Base-by-base conservation (phyloP, 2,888 invertebrate species). In the Heliconius aoede region DNA sequence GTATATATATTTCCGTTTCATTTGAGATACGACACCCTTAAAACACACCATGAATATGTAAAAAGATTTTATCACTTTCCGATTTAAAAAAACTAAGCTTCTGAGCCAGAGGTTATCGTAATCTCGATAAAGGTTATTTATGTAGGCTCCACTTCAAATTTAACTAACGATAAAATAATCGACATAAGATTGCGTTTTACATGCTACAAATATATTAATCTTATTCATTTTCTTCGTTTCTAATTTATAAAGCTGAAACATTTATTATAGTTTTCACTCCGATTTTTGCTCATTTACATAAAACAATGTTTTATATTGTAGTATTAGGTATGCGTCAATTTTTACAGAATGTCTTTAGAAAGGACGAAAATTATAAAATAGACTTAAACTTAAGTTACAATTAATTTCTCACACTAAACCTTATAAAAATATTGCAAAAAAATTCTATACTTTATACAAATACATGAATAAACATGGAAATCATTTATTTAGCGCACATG, bases 401-500 rank as follows among this genome's bases (percentile, higher is more conserved):
- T 40, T 40, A 4, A 15, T 40, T 40, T 40, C 40, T 18, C 5
- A 40, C 40, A 40, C 40, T 5, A 18, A 40, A 40, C 15, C n/a
- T n/a, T n/a, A n/a, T n/a, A n/a, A n/a, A n/a, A n/a, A n/a, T n/a
- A n/a, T n/a, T 24, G 40, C 15, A 26, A n/a, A 15, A 28, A 51
- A 64, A 9, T n/a, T n/a, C 21, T 13, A 9, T 55, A 55, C 9
- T 51, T 28, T 30, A 30, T 55, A 30, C 15, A 69, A n/a, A 30
- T 55, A 55, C n/a, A 69, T 55, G 13, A 55, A 30, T 55, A 51
- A 68, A 55, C 51, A 32, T 69, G n/a, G 15, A 69, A 55, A 69
- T n/a, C 28, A 32, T 69, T 61, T 26, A 71, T 58, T 71, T 51
- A 51, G 62, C 26, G 62, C 73, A 73, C 60, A 77, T 74, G 77